These are phyloP conservation scores for Dendrolimus kikuchii DNA, from an alignment of 1,140 invertebrate species.

Conservation along the genomic window DNA sequence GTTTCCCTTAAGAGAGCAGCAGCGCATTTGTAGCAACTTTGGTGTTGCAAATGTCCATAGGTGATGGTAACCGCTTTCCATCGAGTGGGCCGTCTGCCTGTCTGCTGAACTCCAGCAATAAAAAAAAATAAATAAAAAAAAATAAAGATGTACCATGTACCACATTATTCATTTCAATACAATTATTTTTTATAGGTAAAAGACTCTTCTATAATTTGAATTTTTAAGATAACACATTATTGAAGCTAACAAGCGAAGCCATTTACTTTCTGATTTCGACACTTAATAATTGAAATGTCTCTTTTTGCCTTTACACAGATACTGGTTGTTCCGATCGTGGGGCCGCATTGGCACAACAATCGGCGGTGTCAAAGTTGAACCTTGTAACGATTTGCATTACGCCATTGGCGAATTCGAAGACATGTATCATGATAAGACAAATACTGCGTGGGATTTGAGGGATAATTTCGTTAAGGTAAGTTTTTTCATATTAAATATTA, in stretches of 20 bases:
- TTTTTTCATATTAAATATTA: neutral
- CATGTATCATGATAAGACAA: conserved; percentile 88
- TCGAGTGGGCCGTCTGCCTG: no score
- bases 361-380: conserved; percentile 85
- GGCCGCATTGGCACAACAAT: conserved; percentile 96
- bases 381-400: conserved; percentile 66
- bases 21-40: no score
- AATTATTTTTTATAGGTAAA: no score
- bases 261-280: neutral
- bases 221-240: neutral
- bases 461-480: conserved; percentile 83
- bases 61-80: no score
- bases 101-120: no score
- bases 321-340: conserved; percentile 93
- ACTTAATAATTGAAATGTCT: neutral
- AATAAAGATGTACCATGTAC: no score
- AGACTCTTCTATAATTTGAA: no score
- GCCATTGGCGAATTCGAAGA: conserved; percentile 80
- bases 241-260: neutral
- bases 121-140: no score
- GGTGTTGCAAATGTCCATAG: no score
- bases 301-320: conserved; percentile 64
- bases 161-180: no score
- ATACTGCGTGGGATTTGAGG: conserved; percentile 83
- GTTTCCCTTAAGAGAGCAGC: no score